Percentiles rank a stretch among this genome's conserved stretches.
Conservation (phyloP, 2,888 invertebrate genomes). For the Drosophila barbarae region DNA sequence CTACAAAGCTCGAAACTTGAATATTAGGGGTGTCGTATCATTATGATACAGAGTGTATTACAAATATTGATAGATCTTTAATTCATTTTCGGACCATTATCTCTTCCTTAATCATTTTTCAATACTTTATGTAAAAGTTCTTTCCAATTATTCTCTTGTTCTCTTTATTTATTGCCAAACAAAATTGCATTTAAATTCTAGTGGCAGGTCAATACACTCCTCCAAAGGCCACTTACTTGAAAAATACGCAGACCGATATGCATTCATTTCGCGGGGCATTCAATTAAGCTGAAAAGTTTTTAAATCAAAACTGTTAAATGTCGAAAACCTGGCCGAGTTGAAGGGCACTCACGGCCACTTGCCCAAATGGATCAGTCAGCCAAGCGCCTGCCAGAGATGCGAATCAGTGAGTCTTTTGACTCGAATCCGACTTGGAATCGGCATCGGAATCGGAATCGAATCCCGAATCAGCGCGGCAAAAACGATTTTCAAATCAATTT, state of each 20-base stretch:
- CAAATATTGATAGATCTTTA: background rate
- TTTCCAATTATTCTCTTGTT: background rate
- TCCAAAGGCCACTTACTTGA: background rate
- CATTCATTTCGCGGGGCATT: slow-evolving; percentile 21
- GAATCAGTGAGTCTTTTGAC: slow-evolving; percentile 28
- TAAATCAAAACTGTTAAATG: slow-evolving; percentile 47
- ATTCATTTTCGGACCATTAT: background rate
- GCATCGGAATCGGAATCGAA: slow-evolving; percentile 14
- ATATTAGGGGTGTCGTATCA: too few relatives aligned
- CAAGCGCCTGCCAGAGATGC: slow-evolving; percentile 41
- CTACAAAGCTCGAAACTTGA: too few relatives aligned
- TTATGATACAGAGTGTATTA: too few relatives aligned
- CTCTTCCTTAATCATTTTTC: background rate
- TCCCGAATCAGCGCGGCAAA: slow-evolving; percentile 37
- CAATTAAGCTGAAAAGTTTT: slow-evolving; percentile 55
- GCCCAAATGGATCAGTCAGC: slow-evolving; percentile 35
- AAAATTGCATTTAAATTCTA: background rate
- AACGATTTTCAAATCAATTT: slow-evolving; percentile 73
- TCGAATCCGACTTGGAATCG: slow-evolving; percentile 19
- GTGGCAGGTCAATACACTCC: slow-evolving; percentile 14
- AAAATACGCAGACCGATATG: background rate
- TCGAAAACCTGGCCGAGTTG: slow-evolving; percentile 12
- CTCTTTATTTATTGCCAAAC: background rate
- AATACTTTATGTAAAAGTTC: background rate
- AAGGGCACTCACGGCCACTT: slow-evolving; percentile 36